Evolutionary conservation across 2,113 vertebrate species (phyloP), one percentile per base, ranked within the genome.

Genomic region (Spermophilus dauricus): DNA sequence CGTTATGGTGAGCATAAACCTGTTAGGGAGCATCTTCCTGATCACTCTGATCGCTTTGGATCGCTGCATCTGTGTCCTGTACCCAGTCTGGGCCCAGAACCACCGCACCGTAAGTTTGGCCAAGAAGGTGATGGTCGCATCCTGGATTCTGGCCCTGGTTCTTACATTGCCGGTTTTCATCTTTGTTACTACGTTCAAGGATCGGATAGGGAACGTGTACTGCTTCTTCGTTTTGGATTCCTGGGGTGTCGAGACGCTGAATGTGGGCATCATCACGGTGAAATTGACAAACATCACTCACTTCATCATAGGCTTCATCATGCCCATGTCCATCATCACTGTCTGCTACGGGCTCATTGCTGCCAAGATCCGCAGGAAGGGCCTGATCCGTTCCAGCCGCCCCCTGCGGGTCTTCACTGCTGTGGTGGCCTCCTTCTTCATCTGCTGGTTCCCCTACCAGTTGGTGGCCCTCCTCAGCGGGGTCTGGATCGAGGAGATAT

Each of bases 51-150:
- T 99, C 92, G 99, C 99, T 14, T 97, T 99, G 80, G 99, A 99
- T 95, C 98, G 99, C 82, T 99, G 98, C 42, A 97, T 99, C 85
- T 99, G 99, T 32, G 99, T 99, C 86, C 98, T 98, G 70, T 97
- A 96, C 92, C 99, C 99, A 0, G 98, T 99, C 80, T 99, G 99
- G 99, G 98, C 99, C 12, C 99, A 99, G 97, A 99, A 99, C 96
- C 98, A 99, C 96, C 97, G 99, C 32, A 99, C 98, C 12, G 98
- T 99, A 0, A 91, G 88, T 2, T 97, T 98, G 34, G 99, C 99
- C 2, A 98, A 92, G 26, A 98, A 84, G 51, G 97, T 99, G 34
- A 98, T 99, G 61, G 37, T 98, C 10, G 98, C 91, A 5, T 98
- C 99, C 63, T 99, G 99, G 99, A 65, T 98, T 2, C 91, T 99